Evolutionary conservation across 2,113 vertebrate species (phyloP), one percentile per base, ranked within the genome.

Genomic region (Cyanoliseus patagonus): DNA sequence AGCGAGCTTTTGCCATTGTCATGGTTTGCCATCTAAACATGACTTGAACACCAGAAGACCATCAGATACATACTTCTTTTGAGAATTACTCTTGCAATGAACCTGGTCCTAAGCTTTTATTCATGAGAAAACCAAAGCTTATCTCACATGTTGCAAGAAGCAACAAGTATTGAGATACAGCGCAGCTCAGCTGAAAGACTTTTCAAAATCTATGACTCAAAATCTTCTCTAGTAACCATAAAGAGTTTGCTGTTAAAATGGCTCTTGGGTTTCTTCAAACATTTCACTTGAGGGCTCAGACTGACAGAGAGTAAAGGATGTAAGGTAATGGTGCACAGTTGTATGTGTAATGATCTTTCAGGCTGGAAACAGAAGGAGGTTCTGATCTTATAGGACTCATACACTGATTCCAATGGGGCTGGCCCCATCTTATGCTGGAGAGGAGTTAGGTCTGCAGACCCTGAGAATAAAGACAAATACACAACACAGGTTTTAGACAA

Each of bases 151-250:
- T 4, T 78, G 16, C 22, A 73, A 81, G 33, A 89, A 77, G 17
- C 11, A 76, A 47, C 6, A 46, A 9, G 37, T 0, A 0, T 12
- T 51, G 46, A 75, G 6, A 18, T 12, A 17, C 8, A 84, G 39
- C 9, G 23, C 30, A 75, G 17, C 27, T 68, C 42, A 49, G 15
- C 11, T 37, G 23, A 63, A 70, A 83, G 6, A 35, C 7, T 83
- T 42, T 57, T 22, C 8, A 42, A 51, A 59, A 78, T 44, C 7
- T 51, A 42, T 78, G 41, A 46, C 13, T 69, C 4, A 3, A 55
- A 74, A 44, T 7, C 23, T 57, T 88, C 13, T 23, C 22, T 46
- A 20, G 25, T 37, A 78, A 37, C n/a, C 6, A 9, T 27, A 42
- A 39, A 41, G 31, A 42, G 13, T 78, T 64, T 76, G 7, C 30